A percentile compares a stretch with the other conserved stretches of the same genome.
Conservation (phyloP, 2,888 invertebrate genomes). For the Zygaena filipendulae region DNA sequence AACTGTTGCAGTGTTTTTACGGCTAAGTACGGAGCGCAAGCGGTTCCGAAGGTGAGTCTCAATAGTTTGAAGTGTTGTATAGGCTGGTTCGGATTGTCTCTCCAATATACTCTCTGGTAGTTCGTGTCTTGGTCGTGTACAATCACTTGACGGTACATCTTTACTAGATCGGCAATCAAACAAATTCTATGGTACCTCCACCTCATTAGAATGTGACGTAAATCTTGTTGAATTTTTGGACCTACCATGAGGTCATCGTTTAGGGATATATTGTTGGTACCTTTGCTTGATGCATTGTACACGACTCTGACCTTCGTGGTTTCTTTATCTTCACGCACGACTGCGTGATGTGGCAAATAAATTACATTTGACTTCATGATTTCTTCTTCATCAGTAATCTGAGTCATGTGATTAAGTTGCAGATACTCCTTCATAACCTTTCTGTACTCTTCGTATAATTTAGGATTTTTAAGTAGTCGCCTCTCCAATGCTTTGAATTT, state of each 20-base stretch:
- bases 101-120: slow-evolving; percentile 15
- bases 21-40: slow-evolving; percentile 22
- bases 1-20: slow-evolving; percentile 21
- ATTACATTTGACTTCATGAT: too few relatives aligned
- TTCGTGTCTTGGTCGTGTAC: slow-evolving; percentile 4
- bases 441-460: too few relatives aligned
- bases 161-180: slow-evolving; percentile 11
- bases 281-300: slow-evolving; percentile 11
- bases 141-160: slow-evolving; percentile 14
- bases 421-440: too few relatives aligned
- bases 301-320: too few relatives aligned
- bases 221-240: slow-evolving; percentile 14
- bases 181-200: slow-evolving; percentile 9
- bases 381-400: too few relatives aligned
- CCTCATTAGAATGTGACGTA: slow-evolving; percentile 10
- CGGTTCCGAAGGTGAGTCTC: slow-evolving; percentile 22
- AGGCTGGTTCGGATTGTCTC: too few relatives aligned
- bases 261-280: slow-evolving; percentile 8
- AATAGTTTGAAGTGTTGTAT: too few relatives aligned
- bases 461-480: too few relatives aligned
- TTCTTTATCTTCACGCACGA: too few relatives aligned
- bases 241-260: slow-evolving; percentile 14
- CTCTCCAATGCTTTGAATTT: too few relatives aligned
- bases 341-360: too few relatives aligned
- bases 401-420: too few relatives aligned